Conservation (phyloP, 1,140 invertebrate genomes). For the Samia ricini region DNA sequence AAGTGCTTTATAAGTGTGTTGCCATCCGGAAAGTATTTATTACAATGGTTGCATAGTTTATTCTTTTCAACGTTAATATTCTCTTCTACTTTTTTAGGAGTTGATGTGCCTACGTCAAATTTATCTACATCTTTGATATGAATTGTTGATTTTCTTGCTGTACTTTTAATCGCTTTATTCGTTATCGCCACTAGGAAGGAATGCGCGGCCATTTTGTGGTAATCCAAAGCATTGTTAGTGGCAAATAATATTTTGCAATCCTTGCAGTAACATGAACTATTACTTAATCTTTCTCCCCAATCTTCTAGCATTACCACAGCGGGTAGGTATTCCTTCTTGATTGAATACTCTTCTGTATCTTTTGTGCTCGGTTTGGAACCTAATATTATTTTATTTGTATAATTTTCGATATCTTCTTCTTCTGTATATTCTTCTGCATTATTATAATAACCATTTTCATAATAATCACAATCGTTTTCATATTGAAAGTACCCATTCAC, state of each 20-base stretch:
- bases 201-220: conserved; percentile 43
- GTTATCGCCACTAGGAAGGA: conserved; percentile 38
- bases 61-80: not conserved
- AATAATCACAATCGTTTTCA: not conserved
- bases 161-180: conserved; percentile 34
- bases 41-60: conserved; percentile 39
- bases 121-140: not conserved
- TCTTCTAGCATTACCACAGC: conserved; percentile 31
- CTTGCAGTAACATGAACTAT: conserved; percentile 35
- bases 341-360: not conserved
- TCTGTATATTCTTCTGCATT: not conserved
- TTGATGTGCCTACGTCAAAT: not conserved
- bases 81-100: not conserved
- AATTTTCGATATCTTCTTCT: not conserved
- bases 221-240: conserved; percentile 40
- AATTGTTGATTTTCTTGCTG: not conserved
- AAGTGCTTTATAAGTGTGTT: conserved; percentile 38
- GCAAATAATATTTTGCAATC: conserved; percentile 45
- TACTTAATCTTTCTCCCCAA: conserved; percentile 27
- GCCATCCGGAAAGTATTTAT: conserved; percentile 30
- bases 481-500: conserved; percentile 1
- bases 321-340: conserved; percentile 13
- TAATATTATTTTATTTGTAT: conserved; percentile 29
- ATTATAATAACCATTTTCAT: not conserved
- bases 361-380: conserved; percentile 33